Percentiles rank a stretch among this genome's conserved stretches.
phyloP scores from a whole-genome alignment of 2,797 vertebrate species.

The Eulemur mongoz region DNA sequence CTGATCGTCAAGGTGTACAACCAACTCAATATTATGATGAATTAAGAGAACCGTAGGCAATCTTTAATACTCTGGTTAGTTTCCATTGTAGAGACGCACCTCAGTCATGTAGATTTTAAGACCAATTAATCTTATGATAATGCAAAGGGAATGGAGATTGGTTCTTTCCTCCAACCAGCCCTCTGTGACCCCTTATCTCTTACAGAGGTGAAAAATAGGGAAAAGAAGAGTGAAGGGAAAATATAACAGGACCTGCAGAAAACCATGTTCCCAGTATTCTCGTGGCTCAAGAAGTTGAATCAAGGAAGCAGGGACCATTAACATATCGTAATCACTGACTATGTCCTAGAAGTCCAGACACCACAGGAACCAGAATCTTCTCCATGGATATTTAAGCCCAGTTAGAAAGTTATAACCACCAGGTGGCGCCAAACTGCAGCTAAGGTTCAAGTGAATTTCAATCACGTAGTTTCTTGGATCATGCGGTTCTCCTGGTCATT shows the following conservation, averaged over 20 bases:
- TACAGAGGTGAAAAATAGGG: not conserved
- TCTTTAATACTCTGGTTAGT: not conserved
- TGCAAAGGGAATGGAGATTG: not conserved
- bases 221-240: not conserved
- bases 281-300: not conserved
- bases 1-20: not conserved
- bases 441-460: slow-evolving; percentile 32
- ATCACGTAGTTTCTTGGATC: not conserved
- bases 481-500: not conserved
- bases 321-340: not conserved
- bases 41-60: not conserved
- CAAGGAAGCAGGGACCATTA: not conserved
- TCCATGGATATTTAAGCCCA: not conserved
- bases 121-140: not conserved
- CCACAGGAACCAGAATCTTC: not conserved
- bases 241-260: not conserved
- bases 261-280: not conserved
- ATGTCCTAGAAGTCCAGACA: not conserved
- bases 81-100: not conserved
- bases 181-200: not conserved
- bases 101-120: not conserved
- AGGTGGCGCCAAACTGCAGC: slow-evolving; percentile 70
- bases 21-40: not conserved
- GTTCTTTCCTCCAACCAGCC: not conserved
- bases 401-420: slow-evolving; percentile 45